phyloP scores from a whole-genome alignment of 1,140 invertebrate species.

The Nasonia giraulti region DNA sequence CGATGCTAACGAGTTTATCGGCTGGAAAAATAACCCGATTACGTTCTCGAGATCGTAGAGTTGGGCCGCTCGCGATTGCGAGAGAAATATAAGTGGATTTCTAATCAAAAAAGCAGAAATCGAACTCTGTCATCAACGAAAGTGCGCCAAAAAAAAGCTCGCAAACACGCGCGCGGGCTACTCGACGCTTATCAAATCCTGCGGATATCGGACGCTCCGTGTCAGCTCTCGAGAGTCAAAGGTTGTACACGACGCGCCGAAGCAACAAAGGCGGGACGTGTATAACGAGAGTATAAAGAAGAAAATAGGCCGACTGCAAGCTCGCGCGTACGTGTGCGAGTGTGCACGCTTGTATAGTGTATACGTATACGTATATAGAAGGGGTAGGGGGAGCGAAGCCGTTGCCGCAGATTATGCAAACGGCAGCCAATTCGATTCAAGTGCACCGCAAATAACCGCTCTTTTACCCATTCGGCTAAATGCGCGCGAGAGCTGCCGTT shows the following conservation, averaged over 20 bases:
- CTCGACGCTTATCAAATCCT: neutral
- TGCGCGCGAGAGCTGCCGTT: conserved; percentile 57
- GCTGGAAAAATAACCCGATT: neutral
- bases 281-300: no score
- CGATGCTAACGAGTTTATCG: neutral
- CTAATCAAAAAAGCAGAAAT: neutral
- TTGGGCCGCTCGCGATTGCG: no score
- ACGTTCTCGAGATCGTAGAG: no score
- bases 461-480: conserved; percentile 71
- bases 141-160: no score
- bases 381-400: conserved; percentile 14
- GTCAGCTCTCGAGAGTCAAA: neutral
- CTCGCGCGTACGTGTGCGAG: no score
- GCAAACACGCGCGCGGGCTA: no score
- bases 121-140: no score
- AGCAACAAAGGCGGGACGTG: neutral
- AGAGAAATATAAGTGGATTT: no score
- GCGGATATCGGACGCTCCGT: neutral
- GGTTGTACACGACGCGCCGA: neutral
- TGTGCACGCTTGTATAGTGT: conserved; percentile 16
- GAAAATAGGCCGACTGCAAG: no score
- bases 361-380: no score
- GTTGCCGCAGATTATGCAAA: conserved; percentile 71
- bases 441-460: conserved; percentile 73
- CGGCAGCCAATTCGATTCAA: conserved; percentile 72